Base-by-base conservation (phyloP, 2,888 invertebrate genomes). In the Crossocerus cetratus region DNA sequence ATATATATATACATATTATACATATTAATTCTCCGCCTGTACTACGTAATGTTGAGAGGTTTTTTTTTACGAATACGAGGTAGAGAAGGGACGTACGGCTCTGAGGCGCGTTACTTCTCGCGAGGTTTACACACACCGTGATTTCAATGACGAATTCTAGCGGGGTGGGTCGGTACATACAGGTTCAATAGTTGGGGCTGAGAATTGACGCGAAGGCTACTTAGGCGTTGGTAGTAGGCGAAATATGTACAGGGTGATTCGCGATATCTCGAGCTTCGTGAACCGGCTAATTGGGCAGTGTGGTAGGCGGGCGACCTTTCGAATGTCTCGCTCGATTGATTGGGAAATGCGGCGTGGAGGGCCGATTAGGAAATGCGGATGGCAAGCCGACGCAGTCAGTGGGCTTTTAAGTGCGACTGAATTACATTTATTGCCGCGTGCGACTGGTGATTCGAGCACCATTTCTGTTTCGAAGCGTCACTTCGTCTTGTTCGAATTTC, bases 301-400 rank as follows among this genome's bases (percentile, higher is more conserved):
- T n/a, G n/a, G n/a, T n/a, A 55, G 74, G 62, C 66, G 69, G 66
- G 53, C 72, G 76, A 81, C 83, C 71, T 82, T 81, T 83, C 83
- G 82, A 82, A 78, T 69, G 77, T 80, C 74, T 71, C 62, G 64
- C 65, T 65, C 32, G 32, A 32, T 32, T 32, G 11, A 32, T 32
- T 32, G 32, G 1, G 5, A 32, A 32, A 4, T 1, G 32, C 32
- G 32, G 32, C 32, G 32, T 32, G 32, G 32, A 32, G 32, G 3
- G 32, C 8, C 32, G 32, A 32, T 32, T 32, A 8, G 8, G 32
- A 32, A 32, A 32, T 32, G 32, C 8, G 32, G 32, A 32, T 32
- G 32, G 11, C 32, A 32, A 11, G 8, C 32, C 11, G 32, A 32
- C 32, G 32, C 32, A 5, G 32, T 32, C 32, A 32, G 32, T 11